Conservation (phyloP, 1,140 invertebrate genomes). For the Mylabris phalerata region DNA sequence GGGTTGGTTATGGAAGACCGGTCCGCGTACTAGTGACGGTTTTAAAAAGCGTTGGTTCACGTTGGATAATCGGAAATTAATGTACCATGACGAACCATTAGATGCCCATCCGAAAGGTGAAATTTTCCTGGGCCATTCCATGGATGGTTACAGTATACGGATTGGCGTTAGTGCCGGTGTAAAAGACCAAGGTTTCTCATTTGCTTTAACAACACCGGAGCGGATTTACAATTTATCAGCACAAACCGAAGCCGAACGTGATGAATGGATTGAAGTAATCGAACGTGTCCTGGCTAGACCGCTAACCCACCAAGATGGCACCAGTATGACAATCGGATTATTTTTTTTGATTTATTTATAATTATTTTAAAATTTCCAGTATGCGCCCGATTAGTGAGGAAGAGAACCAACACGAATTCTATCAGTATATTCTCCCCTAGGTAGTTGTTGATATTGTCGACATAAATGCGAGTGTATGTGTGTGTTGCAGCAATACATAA, state of each 20-base stretch:
- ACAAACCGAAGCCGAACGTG: constrained; percentile 65
- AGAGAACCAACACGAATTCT: constrained; percentile 61
- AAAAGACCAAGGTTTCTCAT: constrained; percentile 70
- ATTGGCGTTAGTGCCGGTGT: constrained; percentile 59
- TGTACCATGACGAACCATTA: constrained; percentile 82
- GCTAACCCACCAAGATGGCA: constrained; percentile 71
- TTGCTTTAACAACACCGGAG: constrained; percentile 80
- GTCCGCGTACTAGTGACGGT: constrained; percentile 67
- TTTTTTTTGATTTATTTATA: not conserved
- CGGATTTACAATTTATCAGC: constrained; percentile 78
- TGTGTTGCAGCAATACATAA: no score
- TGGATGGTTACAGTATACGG: constrained; percentile 65
- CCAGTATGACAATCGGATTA: constrained; percentile 52
- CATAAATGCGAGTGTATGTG: not conserved
- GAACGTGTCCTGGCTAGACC: constrained; percentile 68
- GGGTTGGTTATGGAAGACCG: constrained; percentile 87
- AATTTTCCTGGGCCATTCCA: constrained; percentile 66
- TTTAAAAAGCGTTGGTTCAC: constrained; percentile 85
- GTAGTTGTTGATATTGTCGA: constrained; percentile 39
- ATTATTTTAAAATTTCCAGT: constrained; percentile 56
- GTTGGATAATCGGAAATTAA: constrained; percentile 79
- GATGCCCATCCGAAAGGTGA: constrained; percentile 86
- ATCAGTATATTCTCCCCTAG: constrained; percentile 65
- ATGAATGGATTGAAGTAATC: constrained; percentile 72
- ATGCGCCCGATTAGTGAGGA: constrained; percentile 53